phyloP scores from a whole-genome alignment of 2,888 invertebrate genomes.

The Ophioninae sp. region DNA sequence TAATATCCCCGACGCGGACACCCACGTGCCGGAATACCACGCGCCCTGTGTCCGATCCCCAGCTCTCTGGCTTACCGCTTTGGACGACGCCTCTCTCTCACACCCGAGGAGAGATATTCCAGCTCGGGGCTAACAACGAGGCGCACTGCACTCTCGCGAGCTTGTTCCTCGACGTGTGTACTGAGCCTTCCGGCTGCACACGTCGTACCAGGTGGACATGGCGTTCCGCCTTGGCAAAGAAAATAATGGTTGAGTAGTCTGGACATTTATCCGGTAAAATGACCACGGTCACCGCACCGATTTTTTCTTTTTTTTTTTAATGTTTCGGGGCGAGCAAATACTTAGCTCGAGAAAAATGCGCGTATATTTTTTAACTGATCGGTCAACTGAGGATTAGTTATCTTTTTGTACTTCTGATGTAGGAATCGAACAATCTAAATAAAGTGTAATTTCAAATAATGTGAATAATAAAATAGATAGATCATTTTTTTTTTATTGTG shows the following conservation, averaged over 20 bases:
- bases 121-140: constrained; percentile 58
- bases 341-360: too few relatives aligned
- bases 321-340: too few relatives aligned
- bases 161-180: constrained; percentile 13
- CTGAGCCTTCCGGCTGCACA: background rate
- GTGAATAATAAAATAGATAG: too few relatives aligned
- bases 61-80: constrained; percentile 1
- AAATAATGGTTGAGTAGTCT: background rate
- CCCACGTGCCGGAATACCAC: constrained; percentile 61
- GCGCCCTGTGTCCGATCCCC: constrained; percentile 44
- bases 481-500: too few relatives aligned
- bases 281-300: too few relatives aligned
- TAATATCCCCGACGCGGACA: constrained; percentile 54
- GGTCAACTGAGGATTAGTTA: too few relatives aligned
- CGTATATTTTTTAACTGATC: too few relatives aligned
- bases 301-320: too few relatives aligned
- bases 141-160: constrained; percentile 33
- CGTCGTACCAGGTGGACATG: background rate
- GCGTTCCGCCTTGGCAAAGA: background rate
- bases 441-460: too few relatives aligned
- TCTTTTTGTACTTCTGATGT: too few relatives aligned
- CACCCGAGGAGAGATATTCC: constrained; percentile 40
- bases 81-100: constrained; percentile 22
- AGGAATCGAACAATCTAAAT: too few relatives aligned
- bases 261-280: background rate